A percentile compares a stretch with the other conserved stretches of the same genome.
Evolutionary conservation across 1,140 invertebrate species (phyloP).

Genomic region (Aphidius gifuensis): DNA sequence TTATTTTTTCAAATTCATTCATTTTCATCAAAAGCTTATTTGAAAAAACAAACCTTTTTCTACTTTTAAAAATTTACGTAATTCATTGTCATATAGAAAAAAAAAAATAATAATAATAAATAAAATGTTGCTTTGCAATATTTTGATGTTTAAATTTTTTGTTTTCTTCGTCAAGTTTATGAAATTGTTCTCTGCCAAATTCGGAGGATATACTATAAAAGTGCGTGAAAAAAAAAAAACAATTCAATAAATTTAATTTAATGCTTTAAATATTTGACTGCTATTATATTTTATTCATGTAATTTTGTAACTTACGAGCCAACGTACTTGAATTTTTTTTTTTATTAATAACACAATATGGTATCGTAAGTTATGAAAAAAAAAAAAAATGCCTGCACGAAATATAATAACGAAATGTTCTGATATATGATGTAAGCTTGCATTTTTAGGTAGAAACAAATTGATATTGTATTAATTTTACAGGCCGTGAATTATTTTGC

Average conservation of each 20-base stretch:
- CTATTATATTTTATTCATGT: slow-evolving; percentile 2
- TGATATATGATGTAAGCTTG: neutral
- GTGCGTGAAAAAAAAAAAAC: slow-evolving; percentile 7
- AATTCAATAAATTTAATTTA: slow-evolving; percentile 14
- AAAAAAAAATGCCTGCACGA: slow-evolving; percentile 15
- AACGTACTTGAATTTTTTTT: slow-evolving; percentile 26
- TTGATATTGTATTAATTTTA: slow-evolving; percentile 18
- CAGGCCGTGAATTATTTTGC: neutral
- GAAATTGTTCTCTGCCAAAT: neutral
- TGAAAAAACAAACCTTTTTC: too few species aligned
- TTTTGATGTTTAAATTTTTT: neutral
- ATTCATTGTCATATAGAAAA: too few species aligned
- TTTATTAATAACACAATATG: neutral
- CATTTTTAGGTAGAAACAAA: slow-evolving; percentile 27
- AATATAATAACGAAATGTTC: slow-evolving; percentile 4
- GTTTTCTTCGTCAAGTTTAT: neutral
- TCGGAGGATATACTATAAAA: slow-evolving; percentile 7
- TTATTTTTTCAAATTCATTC: too few species aligned
- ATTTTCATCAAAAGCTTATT: too few species aligned
- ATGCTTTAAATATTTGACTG: slow-evolving; percentile 17
- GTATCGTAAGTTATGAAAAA: slow-evolving; percentile 24
- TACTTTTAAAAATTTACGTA: too few species aligned
- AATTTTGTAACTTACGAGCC: slow-evolving; percentile 25
- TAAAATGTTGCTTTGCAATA: too few species aligned
- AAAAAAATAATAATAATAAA: too few species aligned